Conservation (phyloP, 2,888 invertebrate species). For the Craniophora ligustri region DNA sequence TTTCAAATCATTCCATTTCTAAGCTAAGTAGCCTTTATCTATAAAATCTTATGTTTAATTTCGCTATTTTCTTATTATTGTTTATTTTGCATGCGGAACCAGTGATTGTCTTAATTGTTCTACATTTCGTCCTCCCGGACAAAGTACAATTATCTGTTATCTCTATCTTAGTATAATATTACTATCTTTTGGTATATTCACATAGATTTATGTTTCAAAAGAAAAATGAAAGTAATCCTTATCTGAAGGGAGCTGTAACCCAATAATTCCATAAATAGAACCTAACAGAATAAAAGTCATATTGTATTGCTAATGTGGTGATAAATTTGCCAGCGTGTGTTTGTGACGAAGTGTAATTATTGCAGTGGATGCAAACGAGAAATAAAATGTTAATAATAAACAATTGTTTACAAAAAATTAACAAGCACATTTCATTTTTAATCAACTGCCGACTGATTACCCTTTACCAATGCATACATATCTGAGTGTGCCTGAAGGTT, state of each 20-base stretch:
- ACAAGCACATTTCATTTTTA: constrained; percentile 72
- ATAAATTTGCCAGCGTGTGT: constrained; percentile 78
- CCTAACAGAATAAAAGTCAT: constrained; percentile 83
- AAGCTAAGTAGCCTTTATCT: constrained; percentile 68
- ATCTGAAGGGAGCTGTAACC: constrained; percentile 71
- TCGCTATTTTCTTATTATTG: constrained; percentile 74
- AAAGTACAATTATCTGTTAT: constrained; percentile 70
- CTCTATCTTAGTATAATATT: constrained; percentile 56
- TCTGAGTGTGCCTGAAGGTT: too few species aligned
- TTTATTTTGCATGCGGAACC: constrained; percentile 80
- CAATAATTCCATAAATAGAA: constrained; percentile 83
- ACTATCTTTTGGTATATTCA: constrained; percentile 84
- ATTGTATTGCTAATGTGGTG: constrained; percentile 81
- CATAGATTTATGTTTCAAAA: constrained; percentile 79
- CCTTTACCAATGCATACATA: too few species aligned
- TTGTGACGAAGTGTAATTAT: constrained; percentile 82
- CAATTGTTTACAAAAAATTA: constrained; percentile 89
- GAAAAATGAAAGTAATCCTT: constrained; percentile 86
- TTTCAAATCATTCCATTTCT: constrained; percentile 86
- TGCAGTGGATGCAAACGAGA: constrained; percentile 82
- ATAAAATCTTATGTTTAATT: constrained; percentile 73
- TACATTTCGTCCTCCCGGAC: constrained; percentile 66
- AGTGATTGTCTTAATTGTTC: constrained; percentile 67
- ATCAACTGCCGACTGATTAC: background rate
- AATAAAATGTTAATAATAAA: constrained; percentile 89